A percentile compares a stretch with the other conserved stretches of the same genome.
Evolutionary conservation across 2,113 vertebrate genomes (phyloP).

Genomic region (Cyphomyrus discorhynchus): DNA sequence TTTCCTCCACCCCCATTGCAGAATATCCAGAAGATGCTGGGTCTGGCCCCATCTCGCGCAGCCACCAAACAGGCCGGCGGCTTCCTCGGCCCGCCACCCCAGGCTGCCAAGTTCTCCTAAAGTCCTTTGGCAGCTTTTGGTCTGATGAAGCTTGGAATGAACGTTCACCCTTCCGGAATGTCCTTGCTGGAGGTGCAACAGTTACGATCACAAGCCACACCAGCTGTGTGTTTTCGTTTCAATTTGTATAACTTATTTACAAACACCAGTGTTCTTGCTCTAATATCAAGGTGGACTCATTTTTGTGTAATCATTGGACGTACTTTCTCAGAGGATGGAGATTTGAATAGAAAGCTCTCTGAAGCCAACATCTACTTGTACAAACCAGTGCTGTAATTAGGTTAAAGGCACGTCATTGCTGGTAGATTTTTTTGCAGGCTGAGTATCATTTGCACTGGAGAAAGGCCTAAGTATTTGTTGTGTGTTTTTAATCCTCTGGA

Average conservation of each 20-base stretch:
- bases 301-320: background rate
- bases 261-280: background rate
- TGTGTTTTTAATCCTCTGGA: background rate
- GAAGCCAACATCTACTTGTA: background rate
- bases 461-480: background rate
- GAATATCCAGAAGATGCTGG: conserved; percentile 99
- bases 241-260: background rate
- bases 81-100: conserved; percentile 91
- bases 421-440: background rate
- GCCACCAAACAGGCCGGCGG: conserved; percentile 97
- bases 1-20: conserved; percentile 43
- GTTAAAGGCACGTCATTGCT: background rate
- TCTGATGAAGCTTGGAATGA: background rate
- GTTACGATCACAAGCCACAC: background rate
- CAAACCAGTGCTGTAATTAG: background rate
- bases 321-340: background rate
- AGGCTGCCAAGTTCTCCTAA: conserved; percentile 92
- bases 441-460: background rate
- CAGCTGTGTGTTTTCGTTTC: background rate
- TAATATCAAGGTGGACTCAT: background rate
- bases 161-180: background rate
- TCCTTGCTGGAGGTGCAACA: background rate
- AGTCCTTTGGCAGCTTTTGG: background rate
- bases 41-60: conserved; percentile 90
- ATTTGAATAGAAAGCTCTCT: background rate